Base-by-base conservation (phyloP, 1,140 invertebrate species). In the Heliconius eleuchia region DNA sequence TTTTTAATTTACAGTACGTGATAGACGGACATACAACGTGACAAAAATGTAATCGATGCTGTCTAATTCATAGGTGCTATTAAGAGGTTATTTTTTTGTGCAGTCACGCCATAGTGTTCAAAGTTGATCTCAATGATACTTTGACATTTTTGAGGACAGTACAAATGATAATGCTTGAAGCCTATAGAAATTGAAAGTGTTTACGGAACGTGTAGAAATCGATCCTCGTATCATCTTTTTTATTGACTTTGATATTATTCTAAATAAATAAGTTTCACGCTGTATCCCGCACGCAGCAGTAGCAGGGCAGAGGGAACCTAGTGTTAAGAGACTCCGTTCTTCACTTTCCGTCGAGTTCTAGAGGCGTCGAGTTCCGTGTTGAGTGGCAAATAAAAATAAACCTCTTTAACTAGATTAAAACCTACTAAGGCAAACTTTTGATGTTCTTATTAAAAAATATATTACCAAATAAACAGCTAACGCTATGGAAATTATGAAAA, bases 31-130 rank as follows among this genome's bases (percentile, higher is more conserved):
- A 80, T 76, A 80, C 83, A 57, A 42, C 90, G 90, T 92, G 89
- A 91, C 90, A 92, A 88, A 85, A 84, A 71, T 82, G 82, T 88
- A 91, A 92, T 90, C 87, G 84, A 88, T 76, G 84, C 86, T 88
- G 89, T 92, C 88, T 74, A 80, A 84, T 30, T 30, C 60, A 66
- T 66, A 83, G 85, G 85, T 86, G 80, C 82, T 84, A 87, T 88
- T 86, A 89, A 80, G 76, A 78, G 80, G 72, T 90, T 87, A 88
- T 89, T 84, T 87, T 86, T 80, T 77, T 75, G 82, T 88, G 89
- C 87, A 86, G 78, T 90, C 83, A 87, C 80, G 70, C 76, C 78
- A 82, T 18, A 70, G 57, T 23, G 8, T 70, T 23, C 34, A 50
- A 30, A 46, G 30, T 60, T 50, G 74, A 76, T 75, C 37, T 30